These are phyloP conservation scores for Galaxea fascicularis DNA, from an alignment of 92 coral and sea anemone species.

Conservation along the genomic window DNA sequence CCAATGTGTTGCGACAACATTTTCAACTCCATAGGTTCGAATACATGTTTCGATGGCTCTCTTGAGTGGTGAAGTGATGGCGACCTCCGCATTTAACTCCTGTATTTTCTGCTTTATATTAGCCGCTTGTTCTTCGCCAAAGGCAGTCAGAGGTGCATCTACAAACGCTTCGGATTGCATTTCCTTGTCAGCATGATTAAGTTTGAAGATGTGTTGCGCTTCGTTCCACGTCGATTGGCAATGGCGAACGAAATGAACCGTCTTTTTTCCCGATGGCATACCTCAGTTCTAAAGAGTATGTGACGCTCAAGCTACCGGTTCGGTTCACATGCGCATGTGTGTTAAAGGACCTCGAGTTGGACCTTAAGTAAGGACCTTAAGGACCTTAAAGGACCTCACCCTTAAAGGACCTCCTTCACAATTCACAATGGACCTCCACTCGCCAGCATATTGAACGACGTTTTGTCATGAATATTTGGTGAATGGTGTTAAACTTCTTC, in stretches of 20 bases:
- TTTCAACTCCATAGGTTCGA: constrained; percentile 55
- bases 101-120: constrained; percentile 21
- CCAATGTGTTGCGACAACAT: constrained; percentile 59
- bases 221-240: constrained; percentile 73
- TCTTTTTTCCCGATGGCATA: constrained; percentile 21
- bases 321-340: too few species aligned
- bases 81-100: constrained; percentile 59
- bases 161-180: constrained; percentile 29
- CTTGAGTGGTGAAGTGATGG: constrained; percentile 67
- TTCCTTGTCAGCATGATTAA: neutral
- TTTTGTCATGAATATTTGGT: too few species aligned
- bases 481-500: too few species aligned
- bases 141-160: constrained; percentile 56
- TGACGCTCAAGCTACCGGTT: too few species aligned
- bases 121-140: constrained; percentile 63
- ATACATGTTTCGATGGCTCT: constrained; percentile 68
- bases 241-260: constrained; percentile 70
- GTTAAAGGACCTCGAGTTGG: too few species aligned
- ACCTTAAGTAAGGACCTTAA: too few species aligned
- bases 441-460: too few species aligned
- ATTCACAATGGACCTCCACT: too few species aligned
- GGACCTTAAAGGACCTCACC: too few species aligned
- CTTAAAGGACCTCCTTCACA: too few species aligned
- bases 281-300: too few species aligned
- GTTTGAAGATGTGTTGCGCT: neutral